Evolutionary conservation across 2,797 vertebrate species (phyloP).

Genomic region (Discoglossus pictus): DNA sequence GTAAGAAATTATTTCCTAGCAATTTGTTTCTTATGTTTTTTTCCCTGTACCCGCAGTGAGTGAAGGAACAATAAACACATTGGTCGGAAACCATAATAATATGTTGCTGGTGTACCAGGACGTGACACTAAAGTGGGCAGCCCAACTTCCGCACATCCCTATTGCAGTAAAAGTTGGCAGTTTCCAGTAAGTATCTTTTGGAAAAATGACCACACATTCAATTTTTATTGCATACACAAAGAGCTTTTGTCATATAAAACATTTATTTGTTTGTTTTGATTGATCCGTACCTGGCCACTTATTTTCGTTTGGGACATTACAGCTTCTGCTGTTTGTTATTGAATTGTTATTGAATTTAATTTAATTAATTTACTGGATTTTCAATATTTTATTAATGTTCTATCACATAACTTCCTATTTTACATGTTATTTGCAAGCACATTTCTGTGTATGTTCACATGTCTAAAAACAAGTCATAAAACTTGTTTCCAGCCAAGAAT

Average conservation of each 20-base stretch:
- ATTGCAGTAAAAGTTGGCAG: slow-evolving; percentile 81
- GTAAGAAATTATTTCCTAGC: neutral
- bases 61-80: slow-evolving; percentile 84
- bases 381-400: too few relatives aligned
- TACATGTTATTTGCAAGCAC: too few relatives aligned
- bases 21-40: slow-evolving; percentile 5
- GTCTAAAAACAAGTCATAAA: too few relatives aligned
- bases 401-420: too few relatives aligned
- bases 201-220: slow-evolving; percentile 21
- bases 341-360: neutral
- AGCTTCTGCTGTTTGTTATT: neutral
- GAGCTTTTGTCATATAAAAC: slow-evolving; percentile 16
- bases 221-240: slow-evolving; percentile 20
- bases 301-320: neutral
- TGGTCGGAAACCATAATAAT: slow-evolving; percentile 87
- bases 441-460: too few relatives aligned
- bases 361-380: too few relatives aligned
- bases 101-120: slow-evolving; percentile 92
- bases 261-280: neutral
- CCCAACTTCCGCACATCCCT: slow-evolving; percentile 85
- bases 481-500: too few relatives aligned
- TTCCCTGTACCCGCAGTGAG: slow-evolving; percentile 72
- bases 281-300: neutral
- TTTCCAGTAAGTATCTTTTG: slow-evolving; percentile 84
- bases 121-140: slow-evolving; percentile 88